Evolutionary conservation across 2,113 vertebrate genomes (phyloP), one percentile per base, ranked within the genome.

Genomic region (Amazona vittata): DNA sequence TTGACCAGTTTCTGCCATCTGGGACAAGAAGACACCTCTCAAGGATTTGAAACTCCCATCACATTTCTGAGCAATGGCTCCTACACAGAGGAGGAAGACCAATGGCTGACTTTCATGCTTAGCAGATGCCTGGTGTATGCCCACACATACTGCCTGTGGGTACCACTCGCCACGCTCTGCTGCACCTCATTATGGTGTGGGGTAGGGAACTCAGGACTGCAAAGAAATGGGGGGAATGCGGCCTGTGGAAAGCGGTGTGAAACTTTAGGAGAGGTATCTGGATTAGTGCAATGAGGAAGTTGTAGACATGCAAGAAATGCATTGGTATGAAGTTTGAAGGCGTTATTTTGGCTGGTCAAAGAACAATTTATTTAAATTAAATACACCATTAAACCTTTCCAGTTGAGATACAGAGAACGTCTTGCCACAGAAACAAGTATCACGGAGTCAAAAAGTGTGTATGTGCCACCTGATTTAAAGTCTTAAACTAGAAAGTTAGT

Each of bases 131-230:
- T 94, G 44, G 21, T 15, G 4, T 24, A 12, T 39, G 69, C 41
- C 41, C 44, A 55, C 16, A 44, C 13, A 14, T 16, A 21, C 22
- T 47, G 29, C 39, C 29, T 84, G 24, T 8, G 29, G 41, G 16
- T 1, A 1, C 41, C 1, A 1, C 29, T 74, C 1, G 2, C 43
- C 7, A 3, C 17, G 11, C 52, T 90, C 50, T 62, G 39, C 50
- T 43, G 11, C n/a, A 47, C 41, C n/a, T 77, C 13, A 8, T 28
- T 8, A 12, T 1, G 2, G 22, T 50, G 28, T 28, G 43, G 59
- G 31, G 21, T 19, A 24, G 16, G 18, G 31, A 43, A 53, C 7
- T 10, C 2, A 0, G 26, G 59, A 62, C 31, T 11, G 24, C 12
- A 78, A 52, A 41, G 43, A 50, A 50, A 41, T 5, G 2, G 37